These are phyloP conservation scores for Pseudorhiza aurosa DNA, from an alignment of 30 jellyfish, hydroid and myxozoan species.

Conservation along the genomic window DNA sequence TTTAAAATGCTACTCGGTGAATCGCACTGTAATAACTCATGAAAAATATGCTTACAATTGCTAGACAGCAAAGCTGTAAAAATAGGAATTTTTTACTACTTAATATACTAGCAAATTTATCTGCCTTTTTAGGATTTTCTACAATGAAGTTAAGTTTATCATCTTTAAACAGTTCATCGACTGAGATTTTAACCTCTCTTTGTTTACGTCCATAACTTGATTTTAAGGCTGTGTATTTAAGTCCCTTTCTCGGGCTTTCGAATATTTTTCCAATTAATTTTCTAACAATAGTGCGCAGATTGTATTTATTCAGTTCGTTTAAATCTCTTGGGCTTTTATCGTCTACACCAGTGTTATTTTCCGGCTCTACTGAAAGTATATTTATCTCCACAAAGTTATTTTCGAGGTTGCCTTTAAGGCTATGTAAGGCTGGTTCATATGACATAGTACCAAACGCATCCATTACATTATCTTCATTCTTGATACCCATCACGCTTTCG, in stretches of 20 bases:
- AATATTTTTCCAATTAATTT: constrained; percentile 26
- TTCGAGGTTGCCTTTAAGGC: background rate
- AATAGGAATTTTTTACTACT: constrained; percentile 50
- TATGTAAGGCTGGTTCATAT: too few species aligned
- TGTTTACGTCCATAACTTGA: background rate
- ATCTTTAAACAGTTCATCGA: constrained; percentile 49
- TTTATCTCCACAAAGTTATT: constrained; percentile 55
- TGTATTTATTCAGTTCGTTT: background rate
- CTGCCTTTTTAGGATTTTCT: constrained; percentile 14
- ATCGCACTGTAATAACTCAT: constrained; percentile 42
- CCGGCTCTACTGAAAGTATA: constrained; percentile 15
- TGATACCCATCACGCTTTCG: too few species aligned
- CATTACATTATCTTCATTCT: too few species aligned
- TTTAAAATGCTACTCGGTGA: constrained; percentile 1
- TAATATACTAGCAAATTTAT: background rate
- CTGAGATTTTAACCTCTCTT: constrained; percentile 54
- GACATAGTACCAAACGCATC: too few species aligned
- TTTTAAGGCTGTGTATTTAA: background rate
- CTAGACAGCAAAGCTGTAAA: constrained; percentile 48
- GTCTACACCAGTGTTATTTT: background rate
- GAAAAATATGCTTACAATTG: constrained; percentile 35
- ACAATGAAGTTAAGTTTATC: constrained; percentile 48
- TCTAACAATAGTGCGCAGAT: constrained; percentile 21
- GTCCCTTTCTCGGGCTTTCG: constrained; percentile 38
- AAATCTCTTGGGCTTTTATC: background rate